A percentile compares a stretch with the other conserved stretches of the same genome.
These are phyloP conservation scores for Phortica magna DNA, from an alignment of 2,888 invertebrate genomes.

Conservation along the genomic window DNA sequence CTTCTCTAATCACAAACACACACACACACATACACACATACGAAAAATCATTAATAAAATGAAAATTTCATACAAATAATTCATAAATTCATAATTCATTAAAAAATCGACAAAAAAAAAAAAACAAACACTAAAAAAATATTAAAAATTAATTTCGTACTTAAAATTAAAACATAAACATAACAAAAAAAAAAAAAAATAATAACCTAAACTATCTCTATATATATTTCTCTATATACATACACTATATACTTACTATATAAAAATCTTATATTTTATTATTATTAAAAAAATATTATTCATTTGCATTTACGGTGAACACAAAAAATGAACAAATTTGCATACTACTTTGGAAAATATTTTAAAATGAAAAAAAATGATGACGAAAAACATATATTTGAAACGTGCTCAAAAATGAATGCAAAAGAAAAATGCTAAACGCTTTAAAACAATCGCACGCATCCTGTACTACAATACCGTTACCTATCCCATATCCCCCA, in stretches of 20 bases:
- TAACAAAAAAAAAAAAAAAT: conserved; percentile 42
- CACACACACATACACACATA: conserved; percentile 47
- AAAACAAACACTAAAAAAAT: conserved; percentile 34
- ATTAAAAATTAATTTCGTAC: conserved; percentile 49
- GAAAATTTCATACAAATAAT: conserved; percentile 45
- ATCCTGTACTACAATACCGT: conserved; percentile 76
- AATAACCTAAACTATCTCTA: conserved; percentile 44
- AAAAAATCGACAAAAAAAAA: conserved; percentile 45
- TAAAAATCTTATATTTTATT: conserved; percentile 36
- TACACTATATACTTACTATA: conserved; percentile 26
- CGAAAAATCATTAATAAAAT: conserved; percentile 19
- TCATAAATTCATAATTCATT: conserved; percentile 41
- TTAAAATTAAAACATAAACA: conserved; percentile 56
- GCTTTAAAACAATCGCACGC: conserved; percentile 77
- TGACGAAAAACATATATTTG: conserved; percentile 33
- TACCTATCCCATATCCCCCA: conserved; percentile 72
- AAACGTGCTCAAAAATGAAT: conserved; percentile 52
- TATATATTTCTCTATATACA: conserved; percentile 61
- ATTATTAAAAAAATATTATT: conserved; percentile 50
- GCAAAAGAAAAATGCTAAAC: conserved; percentile 77
- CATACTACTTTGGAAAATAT: neutral
- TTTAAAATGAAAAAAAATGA: conserved; percentile 43
- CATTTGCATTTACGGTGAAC: conserved; percentile 65
- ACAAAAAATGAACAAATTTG: conserved; percentile 30
- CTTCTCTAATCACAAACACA: conserved; percentile 74